These are phyloP conservation scores for Cyclargus thomasi DNA, from an alignment of 1,140 invertebrate species.

Conservation along the genomic window DNA sequence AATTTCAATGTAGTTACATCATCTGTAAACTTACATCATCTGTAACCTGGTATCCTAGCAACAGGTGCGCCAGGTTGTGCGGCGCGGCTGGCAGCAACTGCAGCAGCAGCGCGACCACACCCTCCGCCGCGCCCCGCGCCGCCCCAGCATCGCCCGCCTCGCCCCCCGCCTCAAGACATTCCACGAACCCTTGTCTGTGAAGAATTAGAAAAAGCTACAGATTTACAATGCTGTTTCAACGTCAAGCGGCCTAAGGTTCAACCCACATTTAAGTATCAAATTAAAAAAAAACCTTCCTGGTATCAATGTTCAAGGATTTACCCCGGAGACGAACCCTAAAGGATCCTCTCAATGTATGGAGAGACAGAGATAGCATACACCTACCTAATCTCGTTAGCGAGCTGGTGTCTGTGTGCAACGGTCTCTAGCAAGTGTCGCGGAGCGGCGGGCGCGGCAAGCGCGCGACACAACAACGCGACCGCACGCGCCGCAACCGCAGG, in stretches of 20 bases:
- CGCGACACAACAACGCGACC: slow-evolving; percentile 42
- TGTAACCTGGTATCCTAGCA: slow-evolving; percentile 89
- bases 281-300: no score
- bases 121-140: slow-evolving; percentile 76
- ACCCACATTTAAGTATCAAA: no score
- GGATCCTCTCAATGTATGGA: no score
- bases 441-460: slow-evolving; percentile 35
- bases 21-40: slow-evolving; percentile 48
- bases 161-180: slow-evolving; percentile 87
- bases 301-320: no score
- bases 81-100: slow-evolving; percentile 83
- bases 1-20: no score
- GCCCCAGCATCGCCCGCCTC: slow-evolving; percentile 47
- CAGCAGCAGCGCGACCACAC: slow-evolving; percentile 84
- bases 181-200: slow-evolving; percentile 89
- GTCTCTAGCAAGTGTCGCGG: slow-evolving; percentile 35
- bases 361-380: slow-evolving; percentile 1
- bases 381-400: slow-evolving; percentile 38
- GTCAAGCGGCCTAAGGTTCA: no score
- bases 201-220: background rate
- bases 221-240: background rate
- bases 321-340: no score
- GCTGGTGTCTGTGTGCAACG: slow-evolving; percentile 31
- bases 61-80: slow-evolving; percentile 91
- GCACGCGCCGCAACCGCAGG: slow-evolving; percentile 39